Evolutionary conservation across 2,113 vertebrate species (phyloP).

Genomic region (Mus spicilegus): DNA sequence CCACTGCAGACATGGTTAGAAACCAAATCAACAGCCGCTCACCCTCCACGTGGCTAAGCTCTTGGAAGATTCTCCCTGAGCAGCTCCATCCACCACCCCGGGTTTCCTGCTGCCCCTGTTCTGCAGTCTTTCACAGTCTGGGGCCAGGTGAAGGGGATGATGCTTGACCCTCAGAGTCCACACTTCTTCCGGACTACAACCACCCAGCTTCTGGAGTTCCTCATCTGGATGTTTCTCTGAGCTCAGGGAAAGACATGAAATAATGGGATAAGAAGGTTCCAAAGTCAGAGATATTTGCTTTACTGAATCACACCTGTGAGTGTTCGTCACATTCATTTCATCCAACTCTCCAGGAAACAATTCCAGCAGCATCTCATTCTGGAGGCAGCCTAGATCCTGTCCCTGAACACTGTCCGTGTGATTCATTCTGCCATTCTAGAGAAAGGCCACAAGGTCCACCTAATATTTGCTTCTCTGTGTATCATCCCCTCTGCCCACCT

Average conservation of each 20-base stretch:
- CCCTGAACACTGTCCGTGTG: neutral
- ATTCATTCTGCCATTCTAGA: neutral
- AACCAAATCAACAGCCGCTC: neutral
- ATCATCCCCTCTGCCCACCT: neutral
- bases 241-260: neutral
- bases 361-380: slow-evolving; percentile 18
- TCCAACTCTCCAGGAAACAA: neutral
- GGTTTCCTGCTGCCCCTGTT: neutral
- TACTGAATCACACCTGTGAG: slow-evolving; percentile 4
- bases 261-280: slow-evolving; percentile 58
- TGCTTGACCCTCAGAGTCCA: neutral
- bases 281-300: slow-evolving; percentile 66
- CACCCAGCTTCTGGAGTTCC: neutral
- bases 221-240: neutral
- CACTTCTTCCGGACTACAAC: neutral
- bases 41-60: neutral
- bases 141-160: neutral
- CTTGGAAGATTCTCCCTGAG: neutral
- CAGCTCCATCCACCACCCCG: fast-evolving
- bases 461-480: neutral
- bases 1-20: neutral
- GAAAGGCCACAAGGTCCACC: neutral
- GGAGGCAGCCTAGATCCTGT: neutral
- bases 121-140: neutral
- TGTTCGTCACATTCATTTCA: neutral